Base-by-base conservation (phyloP, 2,113 vertebrate species). In the Pagrus major region DNA sequence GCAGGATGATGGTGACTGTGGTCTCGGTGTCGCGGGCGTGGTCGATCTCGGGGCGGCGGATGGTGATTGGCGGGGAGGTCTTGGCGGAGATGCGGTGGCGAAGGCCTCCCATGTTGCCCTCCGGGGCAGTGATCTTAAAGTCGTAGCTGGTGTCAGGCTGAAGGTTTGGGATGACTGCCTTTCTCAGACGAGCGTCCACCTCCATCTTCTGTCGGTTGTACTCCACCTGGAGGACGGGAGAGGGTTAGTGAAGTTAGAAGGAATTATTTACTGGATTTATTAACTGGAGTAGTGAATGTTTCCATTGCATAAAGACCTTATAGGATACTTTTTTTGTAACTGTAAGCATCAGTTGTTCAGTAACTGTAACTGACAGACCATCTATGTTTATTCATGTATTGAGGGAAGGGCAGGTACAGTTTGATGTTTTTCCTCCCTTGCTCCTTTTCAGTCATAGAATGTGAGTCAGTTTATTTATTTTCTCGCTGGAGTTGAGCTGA, bases 91-190 rank as follows among this genome's bases (percentile, higher is more conserved):
- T 97, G 0, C 96, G 97, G 92, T 98, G 97, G 90, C 98, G 97
- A 68, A 99, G 95, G 31, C 97, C 97, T 0, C 98, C 97, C 94
- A 98, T 95, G 95, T 97, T 97, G 37, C 97, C 97, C 80, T 97
- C 97, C 0, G 96, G 95, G 86, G 95, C 96, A 6, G 96, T 98
- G 81, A 99, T 96, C 81, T 96, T 97, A 0, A 99, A 99, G 89
- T 96, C 97, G 42, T 99, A 99, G 87, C 95, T 96, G 0, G 97
- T 99, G 89, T 97, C 94, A 0, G 98, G 96, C 88, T 94, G 95
- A 68, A 99, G 94, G 87, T 96, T 96, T 2, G 96, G 96, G 92
- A 99, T 99, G 75, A 99, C 96, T 0, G 96, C 97, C 87, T 98
- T 99, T 91, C 95, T 97, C 75, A 95, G 94, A 1, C 96, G 94